Base-by-base conservation (phyloP, 92 coral and sea anemone genomes). In the Palythoa grandiflora region DNA sequence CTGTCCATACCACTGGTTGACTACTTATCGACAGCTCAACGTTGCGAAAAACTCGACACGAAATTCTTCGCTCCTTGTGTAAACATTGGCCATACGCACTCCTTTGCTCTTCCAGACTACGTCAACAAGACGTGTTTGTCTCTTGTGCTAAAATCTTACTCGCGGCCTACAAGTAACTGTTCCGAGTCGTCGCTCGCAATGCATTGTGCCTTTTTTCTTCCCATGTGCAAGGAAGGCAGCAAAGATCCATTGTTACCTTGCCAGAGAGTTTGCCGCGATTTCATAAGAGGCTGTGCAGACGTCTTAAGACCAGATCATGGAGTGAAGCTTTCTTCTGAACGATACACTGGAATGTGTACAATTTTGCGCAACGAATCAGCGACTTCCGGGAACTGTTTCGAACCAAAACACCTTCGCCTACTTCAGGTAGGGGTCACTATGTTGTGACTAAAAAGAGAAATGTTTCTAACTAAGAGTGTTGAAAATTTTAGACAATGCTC, bases 341-440 rank as follows among this genome's bases (percentile, higher is more conserved):
- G 73, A 44, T 81, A 81, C 28, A 75, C 86, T n/a, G 86, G 86
- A 44, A 81, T 65, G 75, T 81, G 86, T 66, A 66, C 86, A 81
- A 81, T 81, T 44, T 48, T 81, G 75, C 86, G 59, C 40, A 51
- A 81, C 14, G 75, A 81, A 47, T 20, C 86, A 1, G 75, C 75
- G 19, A 10, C 59, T 15, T 81, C 86, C 15, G 86, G 86, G 10
- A 81, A 44, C n/a, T 81, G 86, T 61, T 81, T 81, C 38, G 86
- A 81, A 36, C 86, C 86, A 47, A 81, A 65, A 66, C 47, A 17
- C 15, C 65, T 20, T 35, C 75, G 38, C 86, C 86, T 5, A 66
- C 53, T 66, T 12, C 75, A 5, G 86, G 86, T 81, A 66, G 5
- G 59, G n/a, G 44, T 77, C 38, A 77, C 74, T 19, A 54, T 11